Evolutionary conservation across 2,113 vertebrate genomes (phyloP).

Genomic region (Eidolon helvum): DNA sequence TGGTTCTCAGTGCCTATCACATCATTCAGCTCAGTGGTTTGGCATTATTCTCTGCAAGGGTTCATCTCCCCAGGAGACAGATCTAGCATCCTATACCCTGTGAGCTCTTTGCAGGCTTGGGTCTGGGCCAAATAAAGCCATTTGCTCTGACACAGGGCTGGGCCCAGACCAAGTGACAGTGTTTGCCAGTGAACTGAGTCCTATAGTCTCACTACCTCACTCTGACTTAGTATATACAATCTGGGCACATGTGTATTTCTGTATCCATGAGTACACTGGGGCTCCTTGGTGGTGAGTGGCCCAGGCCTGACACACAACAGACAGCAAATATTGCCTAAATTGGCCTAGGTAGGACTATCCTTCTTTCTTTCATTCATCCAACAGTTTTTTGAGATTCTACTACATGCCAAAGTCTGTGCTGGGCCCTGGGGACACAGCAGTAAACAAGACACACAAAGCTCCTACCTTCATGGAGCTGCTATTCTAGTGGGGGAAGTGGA

Average conservation of each 20-base stretch:
- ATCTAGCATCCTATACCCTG: background rate
- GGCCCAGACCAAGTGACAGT: background rate
- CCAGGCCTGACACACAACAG: background rate
- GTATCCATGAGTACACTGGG: background rate
- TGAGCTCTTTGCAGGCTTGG: slow-evolving; percentile 12
- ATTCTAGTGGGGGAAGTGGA: background rate
- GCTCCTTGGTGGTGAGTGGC: background rate
- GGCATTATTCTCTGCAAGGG: background rate
- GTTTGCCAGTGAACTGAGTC: background rate
- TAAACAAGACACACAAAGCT: background rate
- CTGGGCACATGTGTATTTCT: background rate
- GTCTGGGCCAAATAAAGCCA: background rate
- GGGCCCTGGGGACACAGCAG: background rate
- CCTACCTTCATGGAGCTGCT: background rate
- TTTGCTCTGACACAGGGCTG: background rate
- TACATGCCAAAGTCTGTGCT: background rate
- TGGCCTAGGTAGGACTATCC: background rate
- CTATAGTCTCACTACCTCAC: background rate
- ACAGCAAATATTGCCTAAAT: background rate
- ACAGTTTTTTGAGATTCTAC: background rate
- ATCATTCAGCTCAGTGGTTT: background rate
- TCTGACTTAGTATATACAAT: background rate
- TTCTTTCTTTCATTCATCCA: background rate
- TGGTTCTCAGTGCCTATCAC: background rate
- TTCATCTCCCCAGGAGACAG: background rate